Percentiles rank a stretch among this genome's conserved stretches.
These are phyloP conservation scores for Paramormyrops hopkinsi DNA, from an alignment of 2,797 vertebrate species.

Conservation along the genomic window DNA sequence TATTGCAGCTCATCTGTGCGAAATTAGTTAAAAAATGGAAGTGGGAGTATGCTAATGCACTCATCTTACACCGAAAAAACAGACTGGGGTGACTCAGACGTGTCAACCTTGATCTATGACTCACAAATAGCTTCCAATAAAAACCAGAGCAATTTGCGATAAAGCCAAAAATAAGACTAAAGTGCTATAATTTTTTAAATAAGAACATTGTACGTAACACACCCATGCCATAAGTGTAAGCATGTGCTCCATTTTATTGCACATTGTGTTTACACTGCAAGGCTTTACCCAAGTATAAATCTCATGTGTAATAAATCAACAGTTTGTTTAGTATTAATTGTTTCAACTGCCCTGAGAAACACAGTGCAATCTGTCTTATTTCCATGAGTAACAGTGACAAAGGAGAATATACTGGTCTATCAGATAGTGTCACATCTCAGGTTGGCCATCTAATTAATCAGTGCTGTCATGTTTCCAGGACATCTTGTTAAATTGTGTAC, in stretches of 20 bases:
- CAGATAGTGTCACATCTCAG: background rate
- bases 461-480: background rate
- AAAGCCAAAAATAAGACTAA: conserved; percentile 16
- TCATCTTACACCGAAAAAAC: background rate
- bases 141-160: conserved; percentile 14
- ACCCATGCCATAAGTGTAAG: conserved; percentile 9
- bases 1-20: background rate
- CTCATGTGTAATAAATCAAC: background rate
- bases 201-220: conserved; percentile 8
- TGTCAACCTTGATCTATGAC: conserved; percentile 13
- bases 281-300: background rate
- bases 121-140: conserved; percentile 10
- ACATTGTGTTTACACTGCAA: background rate
- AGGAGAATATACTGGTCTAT: background rate
- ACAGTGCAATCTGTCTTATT: background rate
- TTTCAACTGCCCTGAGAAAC: background rate
- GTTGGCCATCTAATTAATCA: background rate
- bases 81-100: conserved; percentile 13
- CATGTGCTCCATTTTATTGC: conserved; percentile 13
- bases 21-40: background rate
- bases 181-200: conserved; percentile 18
- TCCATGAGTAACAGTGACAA: background rate
- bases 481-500: background rate
- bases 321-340: background rate
- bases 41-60: conserved; percentile 7